A percentile compares a stretch with the other conserved stretches of the same genome.
These are phyloP conservation scores for Ascaphus truei DNA, from an alignment of 2,113 vertebrate species.

Conservation along the genomic window DNA sequence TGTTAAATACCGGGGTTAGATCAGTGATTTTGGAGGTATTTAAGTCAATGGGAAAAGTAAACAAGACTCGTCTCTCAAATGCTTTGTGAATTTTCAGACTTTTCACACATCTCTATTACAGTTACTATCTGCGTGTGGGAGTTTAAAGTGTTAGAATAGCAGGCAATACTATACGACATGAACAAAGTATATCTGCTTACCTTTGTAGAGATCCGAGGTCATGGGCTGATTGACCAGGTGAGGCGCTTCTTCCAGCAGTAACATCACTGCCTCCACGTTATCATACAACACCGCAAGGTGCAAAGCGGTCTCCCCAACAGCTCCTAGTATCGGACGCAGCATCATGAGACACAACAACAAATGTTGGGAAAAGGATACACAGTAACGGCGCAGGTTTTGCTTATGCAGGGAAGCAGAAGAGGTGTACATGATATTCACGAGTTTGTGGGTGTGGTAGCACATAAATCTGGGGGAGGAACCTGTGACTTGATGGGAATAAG, in stretches of 20 bases:
- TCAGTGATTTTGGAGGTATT: no score
- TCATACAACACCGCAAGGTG: constrained; percentile 21
- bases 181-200: not conserved
- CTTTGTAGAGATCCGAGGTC: constrained; percentile 24
- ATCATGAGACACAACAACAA: not conserved
- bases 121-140: no score
- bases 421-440: not conserved
- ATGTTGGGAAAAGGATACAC: not conserved
- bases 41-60: no score
- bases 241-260: not conserved
- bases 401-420: not conserved
- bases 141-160: no score
- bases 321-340: not conserved
- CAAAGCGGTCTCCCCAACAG: not conserved
- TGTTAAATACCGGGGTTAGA: no score
- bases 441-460: not conserved
- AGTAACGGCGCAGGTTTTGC: not conserved
- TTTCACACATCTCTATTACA: no score
- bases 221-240: constrained; percentile 4
- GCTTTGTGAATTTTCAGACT: no score
- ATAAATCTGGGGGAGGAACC: not conserved
- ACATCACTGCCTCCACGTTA: constrained; percentile 6
- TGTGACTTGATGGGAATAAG: not conserved
- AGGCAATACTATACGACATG: no score
- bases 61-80: no score